phyloP scores from a whole-genome alignment of 2,113 vertebrate species.

The Tinamus guttatus region DNA sequence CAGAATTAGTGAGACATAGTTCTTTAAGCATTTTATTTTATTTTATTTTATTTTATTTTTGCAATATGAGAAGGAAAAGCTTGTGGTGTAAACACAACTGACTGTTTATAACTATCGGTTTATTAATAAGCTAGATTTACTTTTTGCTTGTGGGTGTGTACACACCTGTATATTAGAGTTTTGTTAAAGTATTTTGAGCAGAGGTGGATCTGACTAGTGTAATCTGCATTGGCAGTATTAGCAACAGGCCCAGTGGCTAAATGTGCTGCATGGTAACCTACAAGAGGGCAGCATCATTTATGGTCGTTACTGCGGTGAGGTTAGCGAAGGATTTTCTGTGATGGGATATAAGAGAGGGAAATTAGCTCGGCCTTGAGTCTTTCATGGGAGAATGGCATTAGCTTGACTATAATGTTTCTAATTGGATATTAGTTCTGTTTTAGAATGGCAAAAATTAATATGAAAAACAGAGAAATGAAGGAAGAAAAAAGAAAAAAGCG shows the following conservation, averaged over 20 bases:
- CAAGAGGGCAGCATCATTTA: not conserved
- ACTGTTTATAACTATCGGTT: not conserved
- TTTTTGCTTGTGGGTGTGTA: not conserved
- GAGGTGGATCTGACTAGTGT: not conserved
- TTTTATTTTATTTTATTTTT: too few species aligned
- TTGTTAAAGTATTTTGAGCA: not conserved
- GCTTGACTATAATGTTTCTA: not conserved
- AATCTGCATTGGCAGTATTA: not conserved
- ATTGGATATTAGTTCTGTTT: not conserved
- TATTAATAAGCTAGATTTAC: not conserved
- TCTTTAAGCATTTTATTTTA: rapidly evolving
- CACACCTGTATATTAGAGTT: rapidly evolving
- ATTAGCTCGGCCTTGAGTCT: rapidly evolving
- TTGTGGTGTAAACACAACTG: not conserved
- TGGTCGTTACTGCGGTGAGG: rapidly evolving
- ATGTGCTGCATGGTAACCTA: rapidly evolving
- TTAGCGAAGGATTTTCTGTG: not conserved
- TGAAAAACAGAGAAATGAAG: not conserved
- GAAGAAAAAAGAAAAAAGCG: slow-evolving; percentile 55
- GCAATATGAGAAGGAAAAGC: not conserved
- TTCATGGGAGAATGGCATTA: not conserved
- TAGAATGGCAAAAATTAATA: slow-evolving; percentile 58
- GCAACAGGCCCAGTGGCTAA: not conserved
- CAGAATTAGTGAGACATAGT: rapidly evolving
- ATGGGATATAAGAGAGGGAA: rapidly evolving